phyloP scores from a whole-genome alignment of 2,888 invertebrate species.

The Drosophila prolongata region DNA sequence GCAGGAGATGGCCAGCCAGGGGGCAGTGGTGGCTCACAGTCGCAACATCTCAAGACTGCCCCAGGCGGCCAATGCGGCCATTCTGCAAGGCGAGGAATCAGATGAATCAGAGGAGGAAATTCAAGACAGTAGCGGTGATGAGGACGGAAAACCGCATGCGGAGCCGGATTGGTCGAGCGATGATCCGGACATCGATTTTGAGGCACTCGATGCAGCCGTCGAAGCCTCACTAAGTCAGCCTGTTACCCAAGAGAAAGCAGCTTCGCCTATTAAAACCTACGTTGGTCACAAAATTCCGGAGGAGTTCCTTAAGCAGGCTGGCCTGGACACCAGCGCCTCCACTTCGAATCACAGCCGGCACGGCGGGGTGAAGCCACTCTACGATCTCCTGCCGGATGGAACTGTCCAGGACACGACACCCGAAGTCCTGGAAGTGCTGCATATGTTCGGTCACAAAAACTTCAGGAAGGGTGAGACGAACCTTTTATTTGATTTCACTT shows the following conservation, averaged over 20 bases:
- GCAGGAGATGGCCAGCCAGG: constrained; percentile 86
- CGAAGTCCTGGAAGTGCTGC: constrained; percentile 89
- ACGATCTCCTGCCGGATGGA: constrained; percentile 85
- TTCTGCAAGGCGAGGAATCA: constrained; percentile 57
- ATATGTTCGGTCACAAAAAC: constrained; percentile 90
- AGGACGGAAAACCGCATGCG: constrained; percentile 5
- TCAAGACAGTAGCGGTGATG: constrained; percentile 22
- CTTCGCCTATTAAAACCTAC: constrained; percentile 75
- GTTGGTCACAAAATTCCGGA: constrained; percentile 84
- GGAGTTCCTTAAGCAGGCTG: constrained; percentile 81
- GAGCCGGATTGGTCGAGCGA: constrained; percentile 50
- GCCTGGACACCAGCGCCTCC: constrained; percentile 60
- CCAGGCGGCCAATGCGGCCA: constrained; percentile 72
- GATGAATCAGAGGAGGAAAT: constrained; percentile 14
- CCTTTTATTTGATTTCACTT: not conserved
- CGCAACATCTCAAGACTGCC: constrained; percentile 80
- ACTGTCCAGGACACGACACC: constrained; percentile 85
- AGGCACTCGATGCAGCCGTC: constrained; percentile 67
- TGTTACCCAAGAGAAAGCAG: constrained; percentile 7
- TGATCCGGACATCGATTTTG: constrained; percentile 67
- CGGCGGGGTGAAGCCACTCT: constrained; percentile 86
- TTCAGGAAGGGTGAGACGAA: constrained; percentile 88
- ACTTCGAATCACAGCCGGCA: constrained; percentile 63
- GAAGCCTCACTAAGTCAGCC: constrained; percentile 28
- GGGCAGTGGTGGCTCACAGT: constrained; percentile 84